Evolutionary conservation across 2,113 vertebrate genomes (phyloP), one percentile per base, ranked within the genome.

Genomic region (Solenodon paradoxus): DNA sequence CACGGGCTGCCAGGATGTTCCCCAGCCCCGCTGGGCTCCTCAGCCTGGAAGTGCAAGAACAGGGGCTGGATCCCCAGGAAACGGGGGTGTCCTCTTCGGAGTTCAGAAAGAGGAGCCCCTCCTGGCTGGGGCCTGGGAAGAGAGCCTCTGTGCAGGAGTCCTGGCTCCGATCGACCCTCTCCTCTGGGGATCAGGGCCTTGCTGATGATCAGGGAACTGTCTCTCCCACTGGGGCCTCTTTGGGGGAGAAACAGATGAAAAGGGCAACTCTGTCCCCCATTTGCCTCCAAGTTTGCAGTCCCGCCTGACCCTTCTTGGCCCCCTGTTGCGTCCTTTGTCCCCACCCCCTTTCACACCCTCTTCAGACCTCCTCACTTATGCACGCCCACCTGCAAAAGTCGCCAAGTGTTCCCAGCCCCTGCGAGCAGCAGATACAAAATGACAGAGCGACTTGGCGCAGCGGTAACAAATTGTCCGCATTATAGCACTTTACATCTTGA

Each of bases 401-500:
- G 32, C 88, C 94, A n/a, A 40, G 66, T 7, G 61, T 16, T 91
- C 24, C 77, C 78, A 38, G 9, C 47, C 94, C 90, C 93, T 91
- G 74, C 57, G 63, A 90, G 69, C 94, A 42, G 88, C 77, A 95
- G 94, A 71, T 88, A 40, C 82, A 24, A 92, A 94, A 97, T 95
- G 96, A 96, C 95, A 83, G 95, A 90, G 82, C 10, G 32, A 89
- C 86, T 78, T 68, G 82, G 96, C 42, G 83, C 74, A 5, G 79
- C 26, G 19, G 96, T 97, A 97, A 97, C 97, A 98, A 97, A 98
- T 97, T 92, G 97, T 96, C 97, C 94, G 30, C 83, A 98, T 98
- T 97, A 98, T 92, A 98, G 93, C 96, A 94, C 96, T 97, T 98
- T 98, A 97, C 97, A 98, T 98, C 97, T 97, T 96, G 96, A 97